Percentiles rank a stretch among this genome's conserved stretches.
phyloP scores from a whole-genome alignment of 2,888 invertebrate genomes.

The Ptychoptera contaminata region DNA sequence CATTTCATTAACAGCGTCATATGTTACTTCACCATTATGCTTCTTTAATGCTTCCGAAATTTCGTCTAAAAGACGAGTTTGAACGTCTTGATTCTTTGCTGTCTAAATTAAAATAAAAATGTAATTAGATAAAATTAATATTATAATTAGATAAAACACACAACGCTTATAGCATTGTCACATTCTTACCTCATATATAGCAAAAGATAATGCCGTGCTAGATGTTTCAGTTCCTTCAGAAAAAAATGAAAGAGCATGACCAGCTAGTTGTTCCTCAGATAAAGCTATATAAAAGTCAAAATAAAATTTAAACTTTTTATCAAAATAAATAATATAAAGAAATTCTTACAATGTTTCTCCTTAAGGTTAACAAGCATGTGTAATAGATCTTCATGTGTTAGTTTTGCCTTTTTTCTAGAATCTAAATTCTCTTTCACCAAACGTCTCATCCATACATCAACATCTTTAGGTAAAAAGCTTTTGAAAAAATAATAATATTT shows the following conservation, averaged over 20 bases:
- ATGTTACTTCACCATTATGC: conserved; percentile 32
- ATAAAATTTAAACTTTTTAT: too few species aligned
- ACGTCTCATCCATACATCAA: conserved; percentile 10
- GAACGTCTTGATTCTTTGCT: conserved; percentile 35
- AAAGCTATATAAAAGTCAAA: conserved; percentile 15
- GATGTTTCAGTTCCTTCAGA: conserved; percentile 45
- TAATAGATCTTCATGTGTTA: conserved; percentile 36
- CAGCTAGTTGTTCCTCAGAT: conserved; percentile 33
- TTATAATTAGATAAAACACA: background rate
- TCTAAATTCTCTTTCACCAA: conserved; percentile 31
- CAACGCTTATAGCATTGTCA: too few species aligned
- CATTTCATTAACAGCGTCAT: conserved; percentile 39
- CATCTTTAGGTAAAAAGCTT: background rate
- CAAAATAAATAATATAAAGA: too few species aligned
- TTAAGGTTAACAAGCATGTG: conserved; percentile 37
- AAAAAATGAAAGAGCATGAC: conserved; percentile 41
- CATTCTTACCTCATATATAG: conserved; percentile 29
- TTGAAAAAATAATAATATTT: background rate
- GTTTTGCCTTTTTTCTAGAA: conserved; percentile 25
- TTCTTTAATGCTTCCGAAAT: conserved; percentile 29
- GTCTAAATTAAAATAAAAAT: conserved; percentile 15
- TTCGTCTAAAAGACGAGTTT: conserved; percentile 34
- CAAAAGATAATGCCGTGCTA: conserved; percentile 37
- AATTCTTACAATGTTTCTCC: conserved; percentile 18
- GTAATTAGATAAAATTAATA: background rate